These are phyloP conservation scores for Turritopsis rubra DNA, from an alignment of 30 jellyfish, hydroid and myxozoan species.

Conservation along the genomic window DNA sequence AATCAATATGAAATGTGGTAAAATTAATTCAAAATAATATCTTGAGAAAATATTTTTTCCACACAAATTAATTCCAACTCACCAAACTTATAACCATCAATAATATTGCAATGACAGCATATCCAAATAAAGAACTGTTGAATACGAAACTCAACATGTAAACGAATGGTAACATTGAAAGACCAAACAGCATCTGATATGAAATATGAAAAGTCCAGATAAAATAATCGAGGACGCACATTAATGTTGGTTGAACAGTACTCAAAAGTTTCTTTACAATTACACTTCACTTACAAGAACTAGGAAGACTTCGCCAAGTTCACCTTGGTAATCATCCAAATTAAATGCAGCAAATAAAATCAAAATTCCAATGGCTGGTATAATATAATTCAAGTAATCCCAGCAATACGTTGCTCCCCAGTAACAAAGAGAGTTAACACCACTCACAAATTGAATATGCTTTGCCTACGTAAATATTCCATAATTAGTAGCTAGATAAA, in stretches of 20 bases:
- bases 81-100: slow-evolving; percentile 65
- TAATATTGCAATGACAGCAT: slow-evolving; percentile 59
- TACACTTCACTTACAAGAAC: slow-evolving; percentile 49
- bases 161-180: slow-evolving; percentile 65
- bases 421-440: slow-evolving; percentile 73
- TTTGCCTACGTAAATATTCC: slow-evolving; percentile 53
- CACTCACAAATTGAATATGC: slow-evolving; percentile 91
- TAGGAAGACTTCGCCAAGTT: slow-evolving; percentile 51
- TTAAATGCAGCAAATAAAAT: slow-evolving; percentile 84
- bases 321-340: slow-evolving; percentile 61
- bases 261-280: too few relatives aligned
- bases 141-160: slow-evolving; percentile 59
- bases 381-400: slow-evolving; percentile 71
- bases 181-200: slow-evolving; percentile 66
- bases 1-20: too few relatives aligned
- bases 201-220: not conserved
- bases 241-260: too few relatives aligned
- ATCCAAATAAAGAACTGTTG: slow-evolving; percentile 66
- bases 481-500: too few relatives aligned
- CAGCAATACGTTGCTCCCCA: slow-evolving; percentile 72
- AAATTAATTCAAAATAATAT: too few relatives aligned
- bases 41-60: too few relatives aligned
- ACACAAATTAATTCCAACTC: too few relatives aligned
- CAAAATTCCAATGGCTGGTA: slow-evolving; percentile 64
- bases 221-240: not conserved